Base-by-base conservation (phyloP, 2,113 vertebrate species). In the Damaliscus lunatus region DNA sequence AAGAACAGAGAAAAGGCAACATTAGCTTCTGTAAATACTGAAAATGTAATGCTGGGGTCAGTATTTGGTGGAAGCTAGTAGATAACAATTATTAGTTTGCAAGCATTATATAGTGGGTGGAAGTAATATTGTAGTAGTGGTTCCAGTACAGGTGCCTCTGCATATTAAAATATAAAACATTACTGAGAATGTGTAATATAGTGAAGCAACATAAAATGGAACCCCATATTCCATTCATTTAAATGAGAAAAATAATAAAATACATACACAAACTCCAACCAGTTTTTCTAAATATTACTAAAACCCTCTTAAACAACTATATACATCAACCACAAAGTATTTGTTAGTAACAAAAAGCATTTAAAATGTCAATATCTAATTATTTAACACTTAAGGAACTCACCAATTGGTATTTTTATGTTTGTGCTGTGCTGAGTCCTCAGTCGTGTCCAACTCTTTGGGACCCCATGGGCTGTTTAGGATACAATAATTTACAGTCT, bases 201-300 rank as follows among this genome's bases (percentile, higher is more conserved):
- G 3, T 90, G 13, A 94, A 71, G 86, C 74, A 92, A 83, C 15
- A 92, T 89, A 74, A 96, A 96, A 8, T 15, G 4, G 14, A 71
- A 62, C 3, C 21, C 23, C 92, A 33, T 53, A 95, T 92, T 83
- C 53, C 43, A 74, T 40, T 96, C 88, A 62, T 91, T 71, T 90
- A 59, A 97, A 46, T 62, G 7, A 40, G 3, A 59, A 93, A 97
- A 97, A 91, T 80, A 90, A 89, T 19, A 94, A 62, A 21, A 40
- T 0, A 81, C 25, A 85, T 84, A 14, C 25, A 92, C 87, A 90
- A 83, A 8, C 11, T 7, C 43, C 55, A 88, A 88, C 27, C 52
- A 71, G 25, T 92, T 78, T 91, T 43, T n/a, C 36, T 87, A 78
- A 52, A 27, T 64, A 89, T 48, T 85, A 53, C 10, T 55, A 43